phyloP scores from a whole-genome alignment of 2,797 vertebrate genomes.

The Aphelocoma californica region DNA sequence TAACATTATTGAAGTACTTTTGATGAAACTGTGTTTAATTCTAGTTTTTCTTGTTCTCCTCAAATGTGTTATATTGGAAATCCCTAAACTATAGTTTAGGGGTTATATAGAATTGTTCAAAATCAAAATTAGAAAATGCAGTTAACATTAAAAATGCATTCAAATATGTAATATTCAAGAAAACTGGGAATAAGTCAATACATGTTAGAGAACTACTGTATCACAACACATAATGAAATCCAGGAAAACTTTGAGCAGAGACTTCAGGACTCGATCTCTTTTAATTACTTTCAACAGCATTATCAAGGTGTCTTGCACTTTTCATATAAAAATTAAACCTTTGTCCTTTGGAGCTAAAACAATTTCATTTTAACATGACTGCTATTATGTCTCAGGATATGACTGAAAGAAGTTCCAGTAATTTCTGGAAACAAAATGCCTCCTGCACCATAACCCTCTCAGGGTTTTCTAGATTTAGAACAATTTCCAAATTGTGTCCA shows the following conservation, averaged over 20 bases:
- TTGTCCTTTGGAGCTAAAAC: not conserved
- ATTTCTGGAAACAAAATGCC: constrained; percentile 14
- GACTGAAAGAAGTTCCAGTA: not conserved
- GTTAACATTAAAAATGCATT: not conserved
- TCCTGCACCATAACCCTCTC: not conserved
- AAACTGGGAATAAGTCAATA: not conserved
- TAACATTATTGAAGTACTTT: not conserved
- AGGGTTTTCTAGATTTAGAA: not conserved
- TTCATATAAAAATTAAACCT: not conserved
- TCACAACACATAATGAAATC: not conserved
- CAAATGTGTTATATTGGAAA: not conserved
- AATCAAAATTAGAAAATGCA: not conserved
- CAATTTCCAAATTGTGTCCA: not conserved
- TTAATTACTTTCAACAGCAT: not conserved
- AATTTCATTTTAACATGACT: not conserved
- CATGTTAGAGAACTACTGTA: not conserved
- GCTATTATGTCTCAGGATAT: not conserved
- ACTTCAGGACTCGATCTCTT: not conserved
- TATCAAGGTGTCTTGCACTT: not conserved
- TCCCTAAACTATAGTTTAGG: not conserved
- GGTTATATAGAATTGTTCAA: not conserved
- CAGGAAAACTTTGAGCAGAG: not conserved
- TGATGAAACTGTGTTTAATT: not conserved
- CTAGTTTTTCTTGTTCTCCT: not conserved
- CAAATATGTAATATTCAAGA: not conserved